Evolutionary conservation across 2,888 invertebrate species (phyloP), one percentile per base, ranked within the genome.

Genomic region (Clostera curtula): DNA sequence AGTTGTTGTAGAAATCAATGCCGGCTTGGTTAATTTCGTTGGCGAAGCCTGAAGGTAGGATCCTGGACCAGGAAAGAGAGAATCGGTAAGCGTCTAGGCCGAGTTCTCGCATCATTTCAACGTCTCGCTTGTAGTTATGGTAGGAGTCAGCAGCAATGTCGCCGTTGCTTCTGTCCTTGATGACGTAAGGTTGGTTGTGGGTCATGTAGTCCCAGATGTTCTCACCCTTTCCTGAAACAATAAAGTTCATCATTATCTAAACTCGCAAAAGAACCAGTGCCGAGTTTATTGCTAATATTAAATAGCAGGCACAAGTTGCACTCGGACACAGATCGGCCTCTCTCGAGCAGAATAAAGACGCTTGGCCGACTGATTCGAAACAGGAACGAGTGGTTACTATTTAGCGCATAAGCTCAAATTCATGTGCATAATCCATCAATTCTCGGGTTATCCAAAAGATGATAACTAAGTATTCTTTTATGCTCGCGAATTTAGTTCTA

Each of bases 101-200:
- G 0, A 85, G 52, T 38, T 27, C 27, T 11, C 27, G 22, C 18
- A 27, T n/a, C n/a, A n/a, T n/a, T n/a, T n/a, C n/a, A n/a, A n/a
- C n/a, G n/a, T n/a, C n/a, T n/a, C n/a, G 14, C 19, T 85, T 76
- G 56, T 86, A 88, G 45, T 85, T 85, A 56, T 88, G 76, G 49
- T 89, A 87, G 19, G 83, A 71, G 45, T 90, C 87, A 4, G 86
- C 75, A 1, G 88, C 79, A 1, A 87, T 52, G 46, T 89, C 88
- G 0, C 84, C 90, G 36, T 86, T 88, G 27, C 77, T 79, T 4
- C 23, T 12, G 16, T 69, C 70, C 19, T 29, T 40, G 22, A 70
- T 62, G 1, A 58, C 45, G 1, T 37, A 25, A 0, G 69, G 68
- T 6, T 50, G 43, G 3, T 33, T 62, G 33, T 72, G 74, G 4